phyloP scores from a whole-genome alignment of 2,113 vertebrate genomes.

The Sminthopsis crassicaudata region DNA sequence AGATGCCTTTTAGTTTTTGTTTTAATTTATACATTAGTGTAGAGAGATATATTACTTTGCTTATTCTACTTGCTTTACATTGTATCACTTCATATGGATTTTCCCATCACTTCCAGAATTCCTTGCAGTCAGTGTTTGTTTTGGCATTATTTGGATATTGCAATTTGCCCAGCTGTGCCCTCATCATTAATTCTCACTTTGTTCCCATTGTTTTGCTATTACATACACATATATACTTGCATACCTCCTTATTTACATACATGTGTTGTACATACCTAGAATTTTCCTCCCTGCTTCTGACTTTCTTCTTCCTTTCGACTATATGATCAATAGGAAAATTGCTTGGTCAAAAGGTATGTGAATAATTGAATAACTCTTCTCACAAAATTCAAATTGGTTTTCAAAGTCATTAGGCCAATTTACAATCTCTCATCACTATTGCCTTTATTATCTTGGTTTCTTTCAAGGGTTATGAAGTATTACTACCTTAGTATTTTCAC shows the following conservation, averaged over 20 bases:
- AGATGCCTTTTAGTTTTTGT: background rate
- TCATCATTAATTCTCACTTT: background rate
- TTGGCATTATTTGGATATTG: background rate
- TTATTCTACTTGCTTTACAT: background rate
- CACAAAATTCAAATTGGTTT: background rate
- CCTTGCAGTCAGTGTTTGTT: background rate
- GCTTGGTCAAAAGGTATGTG: background rate
- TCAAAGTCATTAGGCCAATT: background rate
- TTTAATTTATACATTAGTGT: background rate
- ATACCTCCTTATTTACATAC: background rate
- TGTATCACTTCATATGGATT: background rate
- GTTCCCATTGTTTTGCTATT: background rate
- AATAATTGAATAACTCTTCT: background rate
- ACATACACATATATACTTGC: background rate
- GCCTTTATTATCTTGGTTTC: background rate
- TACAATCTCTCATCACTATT: background rate
- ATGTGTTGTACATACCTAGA: background rate
- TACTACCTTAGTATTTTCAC: background rate
- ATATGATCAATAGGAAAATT: background rate
- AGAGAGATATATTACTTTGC: background rate
- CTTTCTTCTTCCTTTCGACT: background rate
- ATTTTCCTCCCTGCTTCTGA: background rate
- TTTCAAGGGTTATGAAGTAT: background rate
- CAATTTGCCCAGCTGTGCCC: background rate
- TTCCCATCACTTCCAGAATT: background rate